Conservation (phyloP, 2,113 vertebrate species). For the Protomyctophum bolini region DNA sequence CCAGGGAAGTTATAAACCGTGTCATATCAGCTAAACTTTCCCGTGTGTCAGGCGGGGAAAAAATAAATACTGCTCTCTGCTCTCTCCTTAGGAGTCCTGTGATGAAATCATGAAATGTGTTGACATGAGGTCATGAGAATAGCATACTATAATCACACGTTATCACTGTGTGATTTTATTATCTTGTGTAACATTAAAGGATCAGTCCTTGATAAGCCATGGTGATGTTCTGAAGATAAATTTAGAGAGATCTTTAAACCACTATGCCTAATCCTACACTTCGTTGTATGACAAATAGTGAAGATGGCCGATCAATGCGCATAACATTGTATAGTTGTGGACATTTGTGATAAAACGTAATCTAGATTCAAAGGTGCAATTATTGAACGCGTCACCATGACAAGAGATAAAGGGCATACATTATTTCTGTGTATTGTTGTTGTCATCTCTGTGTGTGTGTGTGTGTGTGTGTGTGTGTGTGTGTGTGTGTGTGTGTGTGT, state of each 20-base stretch:
- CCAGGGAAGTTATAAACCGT: conserved; percentile 17
- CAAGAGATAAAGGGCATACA: background rate
- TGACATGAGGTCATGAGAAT: conserved; percentile 10
- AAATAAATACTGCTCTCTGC: background rate
- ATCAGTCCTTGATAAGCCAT: too few relatives aligned
- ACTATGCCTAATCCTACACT: too few relatives aligned
- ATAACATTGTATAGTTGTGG: too few relatives aligned
- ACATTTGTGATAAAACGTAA: too few relatives aligned
- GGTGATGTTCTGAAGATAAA: too few relatives aligned
- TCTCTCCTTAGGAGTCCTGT: background rate
- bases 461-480: background rate
- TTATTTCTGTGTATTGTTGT: conserved; percentile 28
- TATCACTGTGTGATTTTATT: conserved; percentile 1
- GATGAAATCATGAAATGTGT: conserved; percentile 4
- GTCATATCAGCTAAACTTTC: conserved; percentile 17
- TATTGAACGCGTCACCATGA: background rate
- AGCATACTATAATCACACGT: background rate
- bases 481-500: background rate
- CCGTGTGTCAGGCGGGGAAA: background rate
- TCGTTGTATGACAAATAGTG: too few relatives aligned
- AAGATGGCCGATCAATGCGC: too few relatives aligned
- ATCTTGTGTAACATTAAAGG: background rate
- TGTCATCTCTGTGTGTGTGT: background rate
- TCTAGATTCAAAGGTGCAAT: background rate
- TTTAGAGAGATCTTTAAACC: too few relatives aligned